These are phyloP conservation scores for Ciconia boyciana DNA, from an alignment of 2,113 vertebrate genomes.

Conservation along the genomic window DNA sequence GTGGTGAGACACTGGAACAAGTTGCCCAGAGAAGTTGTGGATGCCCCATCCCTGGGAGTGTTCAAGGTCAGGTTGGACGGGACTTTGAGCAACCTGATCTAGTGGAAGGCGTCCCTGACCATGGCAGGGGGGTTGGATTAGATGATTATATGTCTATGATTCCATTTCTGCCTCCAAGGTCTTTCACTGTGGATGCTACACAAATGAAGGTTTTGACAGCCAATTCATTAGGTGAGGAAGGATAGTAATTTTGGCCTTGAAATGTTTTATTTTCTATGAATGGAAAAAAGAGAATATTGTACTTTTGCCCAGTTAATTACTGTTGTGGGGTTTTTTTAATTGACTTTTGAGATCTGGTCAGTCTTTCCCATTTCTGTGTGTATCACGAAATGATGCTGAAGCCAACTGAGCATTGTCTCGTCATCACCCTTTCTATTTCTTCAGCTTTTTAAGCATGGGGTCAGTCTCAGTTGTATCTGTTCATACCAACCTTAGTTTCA, in stretches of 20 bases:
- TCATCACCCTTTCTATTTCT: background rate
- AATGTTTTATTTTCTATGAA: background rate
- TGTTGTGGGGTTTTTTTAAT: background rate
- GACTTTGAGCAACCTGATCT: background rate
- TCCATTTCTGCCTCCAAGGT: background rate
- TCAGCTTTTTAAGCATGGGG: background rate
- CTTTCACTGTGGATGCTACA: background rate
- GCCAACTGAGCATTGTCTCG: background rate
- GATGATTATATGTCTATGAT: background rate
- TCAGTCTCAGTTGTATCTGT: background rate
- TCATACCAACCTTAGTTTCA: background rate
- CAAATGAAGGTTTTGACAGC: background rate
- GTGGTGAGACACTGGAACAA: background rate
- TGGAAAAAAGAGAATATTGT: background rate
- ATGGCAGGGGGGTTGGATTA: background rate
- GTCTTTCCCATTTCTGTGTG: background rate
- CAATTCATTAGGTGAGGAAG: background rate
- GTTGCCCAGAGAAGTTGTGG: background rate
- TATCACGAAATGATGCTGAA: background rate
- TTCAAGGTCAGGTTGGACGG: background rate
- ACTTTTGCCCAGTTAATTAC: background rate
- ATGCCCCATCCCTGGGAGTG: background rate
- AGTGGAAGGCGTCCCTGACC: background rate
- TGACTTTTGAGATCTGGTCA: background rate
- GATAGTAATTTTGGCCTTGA: background rate